Base-by-base conservation (phyloP, 2,888 invertebrate species). In the Brachyptera putata region DNA sequence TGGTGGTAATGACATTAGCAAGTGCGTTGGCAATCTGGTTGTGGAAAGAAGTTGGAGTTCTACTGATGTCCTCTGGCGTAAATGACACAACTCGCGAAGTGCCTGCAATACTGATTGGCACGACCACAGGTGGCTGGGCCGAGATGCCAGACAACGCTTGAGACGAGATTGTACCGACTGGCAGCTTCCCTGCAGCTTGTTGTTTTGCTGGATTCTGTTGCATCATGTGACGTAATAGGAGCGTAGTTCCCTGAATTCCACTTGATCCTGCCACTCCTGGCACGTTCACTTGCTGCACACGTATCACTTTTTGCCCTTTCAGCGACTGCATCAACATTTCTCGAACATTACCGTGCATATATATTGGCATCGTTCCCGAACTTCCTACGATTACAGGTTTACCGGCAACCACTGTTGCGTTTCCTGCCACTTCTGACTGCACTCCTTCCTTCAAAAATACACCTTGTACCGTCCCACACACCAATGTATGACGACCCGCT, bases 101-200 rank as follows among this genome's bases (percentile, higher is more conserved):
- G n/a, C n/a, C n/a, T n/a, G n/a, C n/a, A n/a, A n/a, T 66, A 2
- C 66, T 67, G 25, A 67, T 63, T 11, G 69, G 68, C 34, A 77
- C 65, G 56, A 76, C 75, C 18, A 75, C 74, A 18, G 76, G 72
- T 36, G 74, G 73, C 66, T 76, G 77, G 26, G 74, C 72, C 63
- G 70, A 72, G 14, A 76, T 73, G n/a, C 72, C 72, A 11, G 73
- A 70, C 34, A 76, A 61, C 64, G 69, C 73, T 65, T 75, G 76
- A 11, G 77, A 72, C 24, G 75, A 72, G 57, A 77, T 74, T 34
- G 75, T 74, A 36, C 67, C 65, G 13, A 66, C 64, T 16, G 67
- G 67, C 21, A 67, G 48, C 37, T 63, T 66, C 3, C 66, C 65
- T n/a, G n/a, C n/a, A n/a, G n/a, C n/a, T n/a, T n/a, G n/a, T 50